Percentiles rank a stretch among this genome's conserved stretches.
Conservation (phyloP, 2,113 vertebrate genomes). For the Rhabdomys dilectus region DNA sequence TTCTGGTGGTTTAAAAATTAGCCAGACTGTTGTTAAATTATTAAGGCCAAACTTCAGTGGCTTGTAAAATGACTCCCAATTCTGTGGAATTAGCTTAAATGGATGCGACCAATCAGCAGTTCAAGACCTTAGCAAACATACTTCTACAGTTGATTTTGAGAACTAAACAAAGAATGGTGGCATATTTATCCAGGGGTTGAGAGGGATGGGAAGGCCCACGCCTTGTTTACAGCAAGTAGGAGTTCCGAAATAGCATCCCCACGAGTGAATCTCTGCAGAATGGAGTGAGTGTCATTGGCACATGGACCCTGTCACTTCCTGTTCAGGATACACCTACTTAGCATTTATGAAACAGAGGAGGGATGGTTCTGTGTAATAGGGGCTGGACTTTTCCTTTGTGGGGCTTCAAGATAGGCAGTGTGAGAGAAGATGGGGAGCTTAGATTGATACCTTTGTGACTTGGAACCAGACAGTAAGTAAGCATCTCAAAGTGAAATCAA, state of each 20-base stretch:
- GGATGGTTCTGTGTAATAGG: neutral
- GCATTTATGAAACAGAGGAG: neutral
- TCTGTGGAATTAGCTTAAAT: slow-evolving; percentile 69
- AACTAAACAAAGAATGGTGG: neutral
- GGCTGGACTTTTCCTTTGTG: neutral
- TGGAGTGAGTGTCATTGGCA: neutral
- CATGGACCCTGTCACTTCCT: neutral
- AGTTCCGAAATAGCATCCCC: neutral
- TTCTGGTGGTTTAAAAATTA: slow-evolving; percentile 45
- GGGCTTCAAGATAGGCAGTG: neutral
- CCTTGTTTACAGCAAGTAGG: neutral
- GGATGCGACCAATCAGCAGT: slow-evolving; percentile 19
- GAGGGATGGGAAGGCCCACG: neutral
- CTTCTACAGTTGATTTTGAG: slow-evolving; percentile 19
- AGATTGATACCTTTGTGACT: slow-evolving; percentile 8
- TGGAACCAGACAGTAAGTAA: neutral
- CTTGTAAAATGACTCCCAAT: slow-evolving; percentile 28
- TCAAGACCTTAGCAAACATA: slow-evolving; percentile 39
- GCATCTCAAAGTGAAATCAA: neutral
- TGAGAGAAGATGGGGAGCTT: neutral
- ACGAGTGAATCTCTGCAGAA: neutral
- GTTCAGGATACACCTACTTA: neutral
- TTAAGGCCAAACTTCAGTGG: slow-evolving; percentile 40
- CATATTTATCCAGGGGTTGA: neutral
- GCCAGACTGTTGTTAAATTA: slow-evolving; percentile 51